These are phyloP conservation scores for Xiphorhynchus elegans DNA, from an alignment of 2,113 vertebrate genomes.

Conservation along the genomic window DNA sequence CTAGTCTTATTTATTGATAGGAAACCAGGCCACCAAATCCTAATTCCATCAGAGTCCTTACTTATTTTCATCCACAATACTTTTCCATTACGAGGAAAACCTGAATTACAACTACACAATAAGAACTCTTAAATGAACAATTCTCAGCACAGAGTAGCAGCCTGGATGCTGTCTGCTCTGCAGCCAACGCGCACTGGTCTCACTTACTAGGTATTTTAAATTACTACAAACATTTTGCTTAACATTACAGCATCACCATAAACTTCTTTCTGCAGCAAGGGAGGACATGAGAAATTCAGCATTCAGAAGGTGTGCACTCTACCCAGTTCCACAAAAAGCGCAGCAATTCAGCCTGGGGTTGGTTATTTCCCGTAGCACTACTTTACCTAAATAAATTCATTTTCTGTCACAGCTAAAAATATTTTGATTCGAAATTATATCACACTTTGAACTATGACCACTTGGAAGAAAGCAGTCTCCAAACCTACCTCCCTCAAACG, in stretches of 20 bases:
- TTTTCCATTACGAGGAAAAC: neutral
- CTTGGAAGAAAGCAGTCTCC: neutral
- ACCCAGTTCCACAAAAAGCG: neutral
- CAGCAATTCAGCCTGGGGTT: neutral
- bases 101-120: neutral
- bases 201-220: neutral
- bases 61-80: neutral
- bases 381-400: neutral
- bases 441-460: neutral
- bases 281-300: neutral
- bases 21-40: neutral
- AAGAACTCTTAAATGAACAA: neutral
- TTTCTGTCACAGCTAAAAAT: neutral
- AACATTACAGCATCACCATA: neutral
- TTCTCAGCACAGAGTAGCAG: neutral
- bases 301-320: neutral
- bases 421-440: neutral
- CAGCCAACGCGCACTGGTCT: neutral
- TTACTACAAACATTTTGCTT: neutral
- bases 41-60: neutral
- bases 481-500: neutral
- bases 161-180: neutral
- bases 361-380: neutral
- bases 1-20: neutral
- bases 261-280: neutral